phyloP scores from a whole-genome alignment of 37 sponge, comb jelly and placozoan species.

The Oopsacas minuta region DNA sequence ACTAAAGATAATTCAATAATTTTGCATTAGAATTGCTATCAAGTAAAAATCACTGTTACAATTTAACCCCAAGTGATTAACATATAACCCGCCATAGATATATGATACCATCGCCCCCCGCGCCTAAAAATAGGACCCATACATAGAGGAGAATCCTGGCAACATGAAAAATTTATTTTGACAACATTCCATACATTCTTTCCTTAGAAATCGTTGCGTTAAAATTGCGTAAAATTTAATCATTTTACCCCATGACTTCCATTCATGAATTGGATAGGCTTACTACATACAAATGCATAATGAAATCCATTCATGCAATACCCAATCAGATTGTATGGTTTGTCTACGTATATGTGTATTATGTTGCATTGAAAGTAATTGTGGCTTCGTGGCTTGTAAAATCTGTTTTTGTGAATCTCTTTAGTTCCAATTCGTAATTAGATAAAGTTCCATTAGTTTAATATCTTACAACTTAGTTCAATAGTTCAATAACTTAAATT shows the following conservation, averaged over 20 bases:
- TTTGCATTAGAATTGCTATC: background rate
- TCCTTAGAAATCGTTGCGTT: background rate
- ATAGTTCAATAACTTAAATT: too few species aligned
- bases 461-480: too few species aligned
- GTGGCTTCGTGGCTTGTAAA: background rate
- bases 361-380: background rate
- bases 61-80: background rate
- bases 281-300: background rate
- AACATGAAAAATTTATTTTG: background rate
- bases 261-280: background rate
- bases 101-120: background rate
- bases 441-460: too few species aligned
- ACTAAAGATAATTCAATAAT: background rate
- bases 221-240: background rate
- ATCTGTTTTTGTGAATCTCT: background rate
- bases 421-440: too few species aligned
- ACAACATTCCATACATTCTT: background rate
- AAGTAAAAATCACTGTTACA: background rate
- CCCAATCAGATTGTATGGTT: slow-evolving; percentile 10
- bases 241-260: slow-evolving; percentile 12
- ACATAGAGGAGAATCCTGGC: background rate
- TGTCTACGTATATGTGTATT: background rate
- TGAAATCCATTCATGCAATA: background rate
- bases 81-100: background rate
- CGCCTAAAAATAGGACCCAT: background rate